These are phyloP conservation scores for Trachymyrmex cornetzi DNA, from an alignment of 1,140 invertebrate species.

Conservation along the genomic window DNA sequence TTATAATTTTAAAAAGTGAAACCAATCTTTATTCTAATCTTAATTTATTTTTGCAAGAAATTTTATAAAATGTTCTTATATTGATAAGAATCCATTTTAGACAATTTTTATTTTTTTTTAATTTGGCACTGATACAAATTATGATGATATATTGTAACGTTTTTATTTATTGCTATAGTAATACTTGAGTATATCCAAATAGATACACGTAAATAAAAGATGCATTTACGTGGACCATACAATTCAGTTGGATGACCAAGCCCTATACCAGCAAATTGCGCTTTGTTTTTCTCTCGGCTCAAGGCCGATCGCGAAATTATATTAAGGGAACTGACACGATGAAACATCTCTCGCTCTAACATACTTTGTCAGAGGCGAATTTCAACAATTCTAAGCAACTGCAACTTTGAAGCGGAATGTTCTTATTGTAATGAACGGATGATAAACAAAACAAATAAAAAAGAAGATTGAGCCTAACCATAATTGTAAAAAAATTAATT, in stretches of 20 bases:
- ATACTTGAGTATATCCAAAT: background rate
- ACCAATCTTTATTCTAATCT: background rate
- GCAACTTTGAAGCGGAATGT: background rate
- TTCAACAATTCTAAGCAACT: background rate
- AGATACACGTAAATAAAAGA: background rate
- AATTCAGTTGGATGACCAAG: background rate
- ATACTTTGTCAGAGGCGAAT: constrained; percentile 12
- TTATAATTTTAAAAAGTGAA: background rate
- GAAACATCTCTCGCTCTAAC: constrained; percentile 4
- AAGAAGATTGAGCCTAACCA: background rate
- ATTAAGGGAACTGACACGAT: constrained; percentile 4
- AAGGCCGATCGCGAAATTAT: constrained; percentile 17
- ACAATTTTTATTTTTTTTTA: background rate
- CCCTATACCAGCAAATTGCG: background rate
- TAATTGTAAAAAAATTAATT: background rate
- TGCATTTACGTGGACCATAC: background rate
- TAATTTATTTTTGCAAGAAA: background rate
- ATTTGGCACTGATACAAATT: background rate
- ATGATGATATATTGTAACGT: background rate
- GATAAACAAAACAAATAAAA: background rate
- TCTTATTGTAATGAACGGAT: background rate
- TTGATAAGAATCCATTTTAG: background rate
- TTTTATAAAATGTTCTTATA: background rate
- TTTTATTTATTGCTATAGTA: background rate
- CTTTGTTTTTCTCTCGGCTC: constrained; percentile 4